These are phyloP conservation scores for Crax fasciolata DNA, from an alignment of 2,797 vertebrate species.

Conservation along the genomic window DNA sequence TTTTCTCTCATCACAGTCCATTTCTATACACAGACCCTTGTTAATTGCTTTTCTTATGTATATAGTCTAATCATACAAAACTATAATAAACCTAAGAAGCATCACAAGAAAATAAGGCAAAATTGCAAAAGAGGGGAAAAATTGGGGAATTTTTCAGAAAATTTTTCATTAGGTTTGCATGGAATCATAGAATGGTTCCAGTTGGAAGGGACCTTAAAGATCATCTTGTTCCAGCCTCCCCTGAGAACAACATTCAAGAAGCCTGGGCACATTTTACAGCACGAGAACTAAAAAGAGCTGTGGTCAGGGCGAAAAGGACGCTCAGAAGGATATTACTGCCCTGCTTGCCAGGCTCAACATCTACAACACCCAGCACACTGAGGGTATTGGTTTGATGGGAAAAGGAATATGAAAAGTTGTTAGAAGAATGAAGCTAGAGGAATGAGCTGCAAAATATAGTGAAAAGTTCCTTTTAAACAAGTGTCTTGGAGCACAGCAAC, in stretches of 20 bases:
- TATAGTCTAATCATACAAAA: conserved; percentile 18
- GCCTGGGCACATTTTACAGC: background rate
- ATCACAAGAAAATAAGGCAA: conserved; percentile 12
- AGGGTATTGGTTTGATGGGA: background rate
- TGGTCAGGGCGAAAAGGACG: background rate
- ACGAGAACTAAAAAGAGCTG: background rate
- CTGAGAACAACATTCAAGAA: background rate
- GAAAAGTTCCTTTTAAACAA: background rate
- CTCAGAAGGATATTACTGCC: background rate
- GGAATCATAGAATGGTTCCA: too few relatives aligned
- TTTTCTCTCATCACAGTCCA: conserved; percentile 50
- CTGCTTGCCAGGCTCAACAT: background rate
- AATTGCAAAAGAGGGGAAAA: background rate
- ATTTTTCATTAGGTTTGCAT: background rate
- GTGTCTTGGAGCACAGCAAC: background rate
- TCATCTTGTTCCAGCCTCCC: too few relatives aligned
- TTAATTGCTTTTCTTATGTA: conserved; percentile 49
- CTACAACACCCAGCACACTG: accelerated
- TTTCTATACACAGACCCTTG: background rate
- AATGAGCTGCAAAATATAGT: background rate
- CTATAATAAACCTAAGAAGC: conserved; percentile 15
- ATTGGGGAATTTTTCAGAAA: background rate
- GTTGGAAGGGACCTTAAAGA: too few relatives aligned
- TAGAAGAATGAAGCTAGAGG: background rate
- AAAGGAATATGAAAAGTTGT: background rate